phyloP scores from a whole-genome alignment of 2,113 vertebrate genomes.

The Panthera tigris region DNA sequence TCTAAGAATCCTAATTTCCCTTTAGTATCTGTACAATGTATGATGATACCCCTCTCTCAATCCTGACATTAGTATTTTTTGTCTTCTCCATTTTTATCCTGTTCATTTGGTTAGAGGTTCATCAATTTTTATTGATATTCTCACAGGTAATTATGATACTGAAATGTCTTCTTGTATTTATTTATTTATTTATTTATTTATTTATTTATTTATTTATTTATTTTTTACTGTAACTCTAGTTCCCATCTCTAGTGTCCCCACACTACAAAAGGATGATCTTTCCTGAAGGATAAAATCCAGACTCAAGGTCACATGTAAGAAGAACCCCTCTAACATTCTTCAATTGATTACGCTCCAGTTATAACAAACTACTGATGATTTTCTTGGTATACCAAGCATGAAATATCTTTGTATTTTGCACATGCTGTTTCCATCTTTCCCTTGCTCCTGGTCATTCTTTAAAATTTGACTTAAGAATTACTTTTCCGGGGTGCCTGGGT shows the following conservation, averaged over 20 bases:
- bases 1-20: not conserved
- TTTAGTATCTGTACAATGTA: not conserved
- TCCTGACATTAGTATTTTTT: not conserved
- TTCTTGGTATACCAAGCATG: not conserved
- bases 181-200: no score
- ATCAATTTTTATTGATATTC: not conserved
- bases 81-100: not conserved
- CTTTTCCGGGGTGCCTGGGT: not conserved
- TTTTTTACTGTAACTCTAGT: not conserved
- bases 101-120: not conserved
- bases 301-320: not conserved
- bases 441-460: not conserved
- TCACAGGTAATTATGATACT: not conserved
- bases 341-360: not conserved
- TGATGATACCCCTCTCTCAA: not conserved
- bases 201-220: not conserved
- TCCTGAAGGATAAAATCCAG: constrained; percentile 21
- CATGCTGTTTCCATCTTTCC: not conserved
- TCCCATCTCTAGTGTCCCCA: not conserved
- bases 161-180: not conserved
- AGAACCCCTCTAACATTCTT: not conserved
- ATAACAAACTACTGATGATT: not conserved
- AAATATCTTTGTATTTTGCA: not conserved
- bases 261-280: not conserved
- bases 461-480: not conserved